Conservation (phyloP, 2,797 vertebrate genomes). For the Phataginus tetradactyla region DNA sequence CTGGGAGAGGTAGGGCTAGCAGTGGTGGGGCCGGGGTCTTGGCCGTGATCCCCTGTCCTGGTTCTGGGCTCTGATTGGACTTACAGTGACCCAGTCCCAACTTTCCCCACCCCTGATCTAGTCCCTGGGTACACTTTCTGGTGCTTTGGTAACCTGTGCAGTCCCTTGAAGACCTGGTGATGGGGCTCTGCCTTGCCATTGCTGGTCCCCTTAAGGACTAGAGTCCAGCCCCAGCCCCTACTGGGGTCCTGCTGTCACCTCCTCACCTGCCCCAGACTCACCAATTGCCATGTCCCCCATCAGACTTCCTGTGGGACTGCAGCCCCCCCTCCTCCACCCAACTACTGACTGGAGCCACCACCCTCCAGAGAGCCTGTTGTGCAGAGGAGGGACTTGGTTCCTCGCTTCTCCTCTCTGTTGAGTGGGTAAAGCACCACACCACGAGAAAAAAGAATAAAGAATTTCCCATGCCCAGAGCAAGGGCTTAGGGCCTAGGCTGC, state of each 20-base stretch:
- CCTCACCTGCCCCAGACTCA: background rate
- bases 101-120: background rate
- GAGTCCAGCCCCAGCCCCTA: background rate
- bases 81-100: background rate
- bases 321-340: background rate
- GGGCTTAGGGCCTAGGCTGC: background rate
- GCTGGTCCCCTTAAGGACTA: background rate
- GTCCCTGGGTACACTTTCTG: background rate
- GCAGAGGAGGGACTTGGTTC: background rate
- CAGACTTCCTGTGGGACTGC: background rate
- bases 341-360: background rate
- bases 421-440: background rate
- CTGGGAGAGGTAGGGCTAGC: background rate
- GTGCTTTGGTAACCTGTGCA: background rate
- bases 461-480: background rate
- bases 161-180: background rate
- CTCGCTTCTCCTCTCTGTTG: background rate
- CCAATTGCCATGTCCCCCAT: background rate
- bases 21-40: background rate
- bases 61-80: background rate
- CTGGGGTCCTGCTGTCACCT: background rate
- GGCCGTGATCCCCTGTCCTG: background rate
- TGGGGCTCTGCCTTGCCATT: background rate
- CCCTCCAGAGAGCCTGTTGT: background rate
- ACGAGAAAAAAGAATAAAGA: background rate